A percentile compares a stretch with the other conserved stretches of the same genome.
Evolutionary conservation across 2,113 vertebrate genomes (phyloP).

Genomic region (Tympanuchus pallidicinctus): DNA sequence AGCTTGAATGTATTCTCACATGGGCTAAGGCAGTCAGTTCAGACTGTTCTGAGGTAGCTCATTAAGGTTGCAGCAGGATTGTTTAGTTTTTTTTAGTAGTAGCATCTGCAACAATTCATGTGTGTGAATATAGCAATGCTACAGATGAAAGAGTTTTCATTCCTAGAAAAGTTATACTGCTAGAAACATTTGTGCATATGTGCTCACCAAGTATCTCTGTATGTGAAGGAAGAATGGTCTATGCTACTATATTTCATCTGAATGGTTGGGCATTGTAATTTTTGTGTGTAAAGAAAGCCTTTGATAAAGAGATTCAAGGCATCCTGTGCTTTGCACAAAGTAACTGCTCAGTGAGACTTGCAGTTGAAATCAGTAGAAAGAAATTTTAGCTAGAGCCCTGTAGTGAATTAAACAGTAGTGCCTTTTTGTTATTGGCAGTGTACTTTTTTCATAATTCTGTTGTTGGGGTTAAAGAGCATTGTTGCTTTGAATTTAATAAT

Average conservation of each 20-base stretch:
- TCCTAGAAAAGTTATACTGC: not conserved
- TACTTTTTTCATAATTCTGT: not conserved
- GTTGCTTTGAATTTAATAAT: not conserved
- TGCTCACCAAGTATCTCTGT: not conserved
- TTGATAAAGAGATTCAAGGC: not conserved
- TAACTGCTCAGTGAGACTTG: not conserved
- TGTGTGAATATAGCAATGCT: not conserved
- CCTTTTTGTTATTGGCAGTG: not conserved
- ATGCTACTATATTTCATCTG: not conserved
- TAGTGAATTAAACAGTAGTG: not conserved
- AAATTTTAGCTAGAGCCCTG: not conserved
- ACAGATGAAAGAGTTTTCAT: not conserved
- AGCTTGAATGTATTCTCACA: not conserved
- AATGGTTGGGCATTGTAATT: not conserved
- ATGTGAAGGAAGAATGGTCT: not conserved
- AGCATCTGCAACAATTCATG: not conserved
- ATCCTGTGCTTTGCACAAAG: not conserved
- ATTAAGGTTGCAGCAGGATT: not conserved
- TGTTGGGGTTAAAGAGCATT: not conserved
- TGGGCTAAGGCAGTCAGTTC: not conserved
- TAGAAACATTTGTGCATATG: not conserved
- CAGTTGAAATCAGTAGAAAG: not conserved
- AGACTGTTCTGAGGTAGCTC: not conserved
- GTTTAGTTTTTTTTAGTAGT: not conserved
- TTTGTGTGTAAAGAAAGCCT: not conserved